These are phyloP conservation scores for Ia io DNA, from an alignment of 2,113 vertebrate species.

Conservation along the genomic window DNA sequence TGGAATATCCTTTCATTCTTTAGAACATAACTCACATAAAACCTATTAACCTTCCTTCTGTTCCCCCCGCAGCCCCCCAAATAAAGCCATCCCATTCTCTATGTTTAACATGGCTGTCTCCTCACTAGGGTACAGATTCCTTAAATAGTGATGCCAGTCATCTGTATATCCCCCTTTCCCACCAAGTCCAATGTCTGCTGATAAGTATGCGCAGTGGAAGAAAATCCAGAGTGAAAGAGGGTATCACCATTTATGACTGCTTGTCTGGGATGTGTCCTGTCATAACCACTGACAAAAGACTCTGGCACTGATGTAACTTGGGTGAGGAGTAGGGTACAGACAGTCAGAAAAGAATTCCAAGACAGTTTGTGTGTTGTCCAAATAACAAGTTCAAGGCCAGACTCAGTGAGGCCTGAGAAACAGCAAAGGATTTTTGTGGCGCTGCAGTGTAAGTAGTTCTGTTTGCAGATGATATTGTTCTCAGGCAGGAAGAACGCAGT, in stretches of 20 bases:
- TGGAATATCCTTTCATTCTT: neutral
- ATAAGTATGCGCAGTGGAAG: neutral
- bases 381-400: neutral
- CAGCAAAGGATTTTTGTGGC: neutral
- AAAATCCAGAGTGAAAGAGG: neutral
- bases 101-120: neutral
- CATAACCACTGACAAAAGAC: neutral
- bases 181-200: neutral
- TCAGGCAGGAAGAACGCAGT: constrained; percentile 54
- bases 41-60: neutral
- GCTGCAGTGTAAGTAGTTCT: neutral
- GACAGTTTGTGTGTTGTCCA: neutral
- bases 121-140: neutral
- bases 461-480: constrained; percentile 57
- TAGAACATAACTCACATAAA: neutral
- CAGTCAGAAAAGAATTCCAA: constrained; percentile 35
- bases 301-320: neutral
- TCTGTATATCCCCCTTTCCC: neutral
- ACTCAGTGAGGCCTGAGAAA: neutral
- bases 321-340: neutral
- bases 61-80: too few relatives aligned
- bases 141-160: neutral
- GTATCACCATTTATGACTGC: neutral
- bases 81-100: neutral
- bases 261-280: neutral